These are phyloP conservation scores for Cepaea hortensis DNA, from an alignment of 2,888 invertebrate species.

Conservation along the genomic window DNA sequence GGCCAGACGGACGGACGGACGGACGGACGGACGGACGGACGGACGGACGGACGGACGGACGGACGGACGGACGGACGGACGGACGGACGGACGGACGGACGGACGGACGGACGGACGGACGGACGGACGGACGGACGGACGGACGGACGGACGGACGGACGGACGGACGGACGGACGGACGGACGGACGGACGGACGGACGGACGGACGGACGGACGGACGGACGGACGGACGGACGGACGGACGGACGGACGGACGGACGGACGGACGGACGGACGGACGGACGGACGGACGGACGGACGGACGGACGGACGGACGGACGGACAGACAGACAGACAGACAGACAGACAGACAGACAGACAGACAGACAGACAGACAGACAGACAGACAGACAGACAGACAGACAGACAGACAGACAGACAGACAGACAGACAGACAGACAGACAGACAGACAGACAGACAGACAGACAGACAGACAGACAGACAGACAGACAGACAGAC, in stretches of 20 bases:
- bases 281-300: not conserved
- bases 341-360: not conserved
- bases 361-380: no score
- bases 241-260: not conserved
- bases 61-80: no score
- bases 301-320: not conserved
- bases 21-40: no score
- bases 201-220: not conserved
- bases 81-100: no score
- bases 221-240: not conserved
- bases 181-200: not conserved
- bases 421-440: not conserved
- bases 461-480: not conserved
- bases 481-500: not conserved
- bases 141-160: not conserved
- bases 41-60: no score
- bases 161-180: not conserved
- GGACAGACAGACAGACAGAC: not conserved
- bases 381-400: no score
- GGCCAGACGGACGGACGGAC: no score
- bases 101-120: no score
- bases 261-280: not conserved
- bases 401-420: not conserved
- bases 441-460: not conserved
- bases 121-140: not conserved